A percentile compares a stretch with the other conserved stretches of the same genome.
phyloP scores from a whole-genome alignment of 2,113 vertebrate species.

The Pelecanus crispus region DNA sequence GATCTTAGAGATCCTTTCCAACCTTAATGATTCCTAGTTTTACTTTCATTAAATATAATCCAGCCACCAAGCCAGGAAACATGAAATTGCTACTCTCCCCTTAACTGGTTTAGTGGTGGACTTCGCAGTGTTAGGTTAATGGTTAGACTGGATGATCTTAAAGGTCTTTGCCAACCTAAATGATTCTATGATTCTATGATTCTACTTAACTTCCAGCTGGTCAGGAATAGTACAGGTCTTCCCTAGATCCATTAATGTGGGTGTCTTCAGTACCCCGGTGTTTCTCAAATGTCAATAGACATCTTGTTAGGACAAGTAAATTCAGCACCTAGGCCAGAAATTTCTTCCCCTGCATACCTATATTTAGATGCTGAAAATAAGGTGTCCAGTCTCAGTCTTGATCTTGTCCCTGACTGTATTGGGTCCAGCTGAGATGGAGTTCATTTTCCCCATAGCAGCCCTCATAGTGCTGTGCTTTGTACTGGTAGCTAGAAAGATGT shows the following conservation, averaged over 20 bases:
- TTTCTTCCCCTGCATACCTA: neutral
- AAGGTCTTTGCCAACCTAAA: no score
- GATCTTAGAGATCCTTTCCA: no score
- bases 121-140: no score
- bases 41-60: no score
- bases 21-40: no score
- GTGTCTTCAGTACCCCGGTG: neutral
- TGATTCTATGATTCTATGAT: no score
- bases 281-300: neutral
- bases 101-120: no score
- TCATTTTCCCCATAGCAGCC: neutral
- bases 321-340: neutral
- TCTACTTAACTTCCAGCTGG: neutral
- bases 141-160: no score
- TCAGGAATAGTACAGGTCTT: neutral
- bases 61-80: no score
- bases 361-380: neutral
- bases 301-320: neutral
- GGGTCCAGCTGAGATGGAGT: neutral
- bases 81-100: no score
- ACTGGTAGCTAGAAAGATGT: neutral
- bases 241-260: neutral
- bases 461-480: neutral
- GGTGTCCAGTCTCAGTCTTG: neutral
- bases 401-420: neutral